Evolutionary conservation across 2,888 invertebrate genomes (phyloP).

Genomic region (Nycteola revayana): DNA sequence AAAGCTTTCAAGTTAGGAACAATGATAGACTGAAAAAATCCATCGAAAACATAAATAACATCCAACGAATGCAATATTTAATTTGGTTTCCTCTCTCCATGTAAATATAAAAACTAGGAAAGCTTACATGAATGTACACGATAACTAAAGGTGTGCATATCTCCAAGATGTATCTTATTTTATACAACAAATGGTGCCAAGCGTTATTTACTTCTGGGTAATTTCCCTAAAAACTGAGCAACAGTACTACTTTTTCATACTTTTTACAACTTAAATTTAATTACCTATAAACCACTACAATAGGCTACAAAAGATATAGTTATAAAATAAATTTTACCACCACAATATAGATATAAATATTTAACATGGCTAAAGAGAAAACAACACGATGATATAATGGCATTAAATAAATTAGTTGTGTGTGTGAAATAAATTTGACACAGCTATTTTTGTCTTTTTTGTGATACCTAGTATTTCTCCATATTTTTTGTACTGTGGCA

Average conservation of each 20-base stretch:
- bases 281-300: constrained; percentile 60
- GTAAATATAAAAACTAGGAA: background rate
- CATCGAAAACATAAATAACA: constrained; percentile 2
- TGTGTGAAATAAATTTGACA: constrained; percentile 17
- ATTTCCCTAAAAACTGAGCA: constrained; percentile 48
- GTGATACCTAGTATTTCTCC: no score
- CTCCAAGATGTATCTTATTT: constrained; percentile 25
- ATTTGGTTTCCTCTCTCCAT: background rate
- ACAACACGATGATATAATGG: constrained; percentile 13
- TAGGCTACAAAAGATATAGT: constrained; percentile 53
- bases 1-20: constrained; percentile 11
- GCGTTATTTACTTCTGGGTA: constrained; percentile 32
- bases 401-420: constrained; percentile 13
- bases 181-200: constrained; percentile 23
- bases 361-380: constrained; percentile 21
- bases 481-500: constrained; percentile 8
- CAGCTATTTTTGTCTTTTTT: constrained; percentile 23
- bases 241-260: constrained; percentile 52
- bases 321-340: constrained; percentile 48
- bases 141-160: constrained; percentile 31
- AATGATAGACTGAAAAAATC: constrained; percentile 8
- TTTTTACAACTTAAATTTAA: constrained; percentile 67
- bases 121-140: constrained; percentile 5
- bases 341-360: constrained; percentile 38
- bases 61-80: constrained; percentile 7